Evolutionary conservation across 2,888 invertebrate species (phyloP).

Genomic region (Pyrrhia umbra): DNA sequence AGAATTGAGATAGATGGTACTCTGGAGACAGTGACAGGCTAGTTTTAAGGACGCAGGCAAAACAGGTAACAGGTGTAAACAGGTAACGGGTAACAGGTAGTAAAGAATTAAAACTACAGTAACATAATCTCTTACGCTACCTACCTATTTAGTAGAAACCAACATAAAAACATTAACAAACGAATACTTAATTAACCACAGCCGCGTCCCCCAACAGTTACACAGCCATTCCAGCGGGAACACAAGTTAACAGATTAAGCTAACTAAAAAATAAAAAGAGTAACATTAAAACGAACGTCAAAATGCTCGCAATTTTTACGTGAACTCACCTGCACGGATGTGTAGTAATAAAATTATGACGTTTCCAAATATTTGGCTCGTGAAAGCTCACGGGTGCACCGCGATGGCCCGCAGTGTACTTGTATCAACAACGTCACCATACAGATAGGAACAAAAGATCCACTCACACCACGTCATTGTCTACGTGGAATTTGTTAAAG

Average conservation of each 20-base stretch:
- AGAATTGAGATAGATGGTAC: no score
- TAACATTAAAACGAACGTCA: slow-evolving; percentile 34
- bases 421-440: slow-evolving; percentile 23
- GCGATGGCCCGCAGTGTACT: slow-evolving; percentile 51
- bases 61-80: no score
- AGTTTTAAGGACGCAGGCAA: no score
- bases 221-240: slow-evolving; percentile 16
- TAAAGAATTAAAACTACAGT: neutral
- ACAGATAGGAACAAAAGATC: slow-evolving; percentile 11
- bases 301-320: slow-evolving; percentile 27
- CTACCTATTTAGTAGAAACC: no score
- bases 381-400: slow-evolving; percentile 35
- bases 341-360: slow-evolving; percentile 52
- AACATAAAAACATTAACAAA: slow-evolving; percentile 1
- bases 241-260: slow-evolving; percentile 13
- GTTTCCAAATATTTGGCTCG: slow-evolving; percentile 50
- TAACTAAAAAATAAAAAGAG: slow-evolving; percentile 23
- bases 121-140: no score
- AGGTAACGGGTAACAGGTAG: no score
- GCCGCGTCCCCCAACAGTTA: slow-evolving; percentile 4
- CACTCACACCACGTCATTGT: no score
- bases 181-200: slow-evolving; percentile 5
- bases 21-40: no score
- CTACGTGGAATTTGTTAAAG: no score
- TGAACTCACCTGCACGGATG: slow-evolving; percentile 29